A percentile compares a stretch with the other conserved stretches of the same genome.
Evolutionary conservation across 2,113 vertebrate genomes (phyloP).

Genomic region (Mionectes macconnelli): DNA sequence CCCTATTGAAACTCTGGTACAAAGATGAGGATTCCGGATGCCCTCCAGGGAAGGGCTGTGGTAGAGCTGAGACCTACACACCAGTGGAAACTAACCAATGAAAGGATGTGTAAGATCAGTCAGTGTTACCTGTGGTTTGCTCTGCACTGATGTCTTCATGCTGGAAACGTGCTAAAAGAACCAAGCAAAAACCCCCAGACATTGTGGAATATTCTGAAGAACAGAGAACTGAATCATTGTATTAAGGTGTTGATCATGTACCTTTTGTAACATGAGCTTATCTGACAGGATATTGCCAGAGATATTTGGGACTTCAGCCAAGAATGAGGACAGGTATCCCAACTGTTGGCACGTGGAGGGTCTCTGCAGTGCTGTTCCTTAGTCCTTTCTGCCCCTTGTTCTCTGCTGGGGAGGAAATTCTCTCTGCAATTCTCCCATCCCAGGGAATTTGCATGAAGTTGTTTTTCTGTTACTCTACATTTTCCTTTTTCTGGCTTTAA

Average conservation of each 20-base stretch:
- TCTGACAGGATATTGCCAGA: neutral
- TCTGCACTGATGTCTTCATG: neutral
- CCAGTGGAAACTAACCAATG: neutral
- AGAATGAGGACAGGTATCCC: neutral
- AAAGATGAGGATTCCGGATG: neutral
- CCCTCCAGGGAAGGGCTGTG: neutral
- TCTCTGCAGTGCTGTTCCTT: neutral
- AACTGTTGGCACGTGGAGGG: no score
- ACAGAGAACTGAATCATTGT: neutral
- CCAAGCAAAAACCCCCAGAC: neutral
- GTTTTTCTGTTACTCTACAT: neutral
- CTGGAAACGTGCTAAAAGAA: neutral
- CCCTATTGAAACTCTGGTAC: neutral
- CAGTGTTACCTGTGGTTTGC: neutral
- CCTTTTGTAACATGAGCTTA: neutral
- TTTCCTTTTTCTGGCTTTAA: neutral
- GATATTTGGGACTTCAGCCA: neutral
- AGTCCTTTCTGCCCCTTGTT: neutral
- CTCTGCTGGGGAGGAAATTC: neutral
- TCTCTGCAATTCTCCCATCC: no score
- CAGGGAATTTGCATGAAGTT: neutral
- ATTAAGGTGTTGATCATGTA: no score
- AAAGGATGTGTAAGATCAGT: neutral
- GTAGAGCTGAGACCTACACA: neutral
- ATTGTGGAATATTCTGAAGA: neutral